Conservation (phyloP, 2,113 vertebrate species). For the Recurvirostra avosetta region DNA sequence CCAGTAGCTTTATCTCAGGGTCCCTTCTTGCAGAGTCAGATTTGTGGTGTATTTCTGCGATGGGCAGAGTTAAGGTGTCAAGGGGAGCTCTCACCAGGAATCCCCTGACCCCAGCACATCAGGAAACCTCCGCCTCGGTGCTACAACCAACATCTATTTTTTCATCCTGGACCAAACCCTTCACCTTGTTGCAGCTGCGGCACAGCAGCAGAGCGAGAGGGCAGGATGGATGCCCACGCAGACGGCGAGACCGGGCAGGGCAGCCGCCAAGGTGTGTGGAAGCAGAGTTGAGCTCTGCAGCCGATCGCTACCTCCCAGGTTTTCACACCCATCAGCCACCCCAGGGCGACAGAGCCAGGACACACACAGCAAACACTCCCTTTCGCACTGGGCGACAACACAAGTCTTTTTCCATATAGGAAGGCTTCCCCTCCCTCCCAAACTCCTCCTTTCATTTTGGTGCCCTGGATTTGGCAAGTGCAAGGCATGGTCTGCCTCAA, state of each 20-base stretch:
- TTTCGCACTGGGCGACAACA: neutral
- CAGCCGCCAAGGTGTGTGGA: neutral
- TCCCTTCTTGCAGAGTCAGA: neutral
- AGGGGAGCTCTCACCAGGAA: neutral
- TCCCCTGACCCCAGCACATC: neutral
- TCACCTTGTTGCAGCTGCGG: neutral
- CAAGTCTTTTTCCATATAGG: neutral
- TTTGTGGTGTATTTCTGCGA: neutral
- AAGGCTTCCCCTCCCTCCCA: neutral
- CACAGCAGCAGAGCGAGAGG: neutral
- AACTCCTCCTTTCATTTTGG: neutral
- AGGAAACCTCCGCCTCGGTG: neutral
- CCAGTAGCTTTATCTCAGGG: neutral
- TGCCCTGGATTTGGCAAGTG: constrained; percentile 10
- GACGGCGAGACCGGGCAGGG: neutral
- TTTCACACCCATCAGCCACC: neutral
- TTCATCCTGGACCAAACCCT: neutral
- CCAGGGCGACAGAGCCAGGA: neutral
- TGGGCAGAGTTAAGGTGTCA: neutral
- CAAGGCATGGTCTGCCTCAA: neutral
- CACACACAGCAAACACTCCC: neutral
- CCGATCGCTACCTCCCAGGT: neutral
- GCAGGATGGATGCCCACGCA: neutral
- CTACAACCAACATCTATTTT: neutral
- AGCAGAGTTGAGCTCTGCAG: neutral